phyloP scores from a whole-genome alignment of 2,888 invertebrate species.

The Acanthoscelides obtectus region DNA sequence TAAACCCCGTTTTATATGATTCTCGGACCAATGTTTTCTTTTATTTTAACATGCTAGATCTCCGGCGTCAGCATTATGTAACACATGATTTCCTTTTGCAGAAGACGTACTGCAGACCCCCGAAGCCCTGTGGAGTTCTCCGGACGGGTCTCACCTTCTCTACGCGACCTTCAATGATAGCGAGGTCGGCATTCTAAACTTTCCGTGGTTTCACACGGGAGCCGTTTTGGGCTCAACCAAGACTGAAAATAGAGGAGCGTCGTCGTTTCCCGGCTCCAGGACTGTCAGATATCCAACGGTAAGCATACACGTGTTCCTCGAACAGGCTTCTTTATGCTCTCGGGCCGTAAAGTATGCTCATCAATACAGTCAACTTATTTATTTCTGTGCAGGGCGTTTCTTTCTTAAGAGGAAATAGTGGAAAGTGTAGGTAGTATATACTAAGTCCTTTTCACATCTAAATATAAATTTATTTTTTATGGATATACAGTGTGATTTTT shows the following conservation, averaged over 20 bases:
- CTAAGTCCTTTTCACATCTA: too few species aligned
- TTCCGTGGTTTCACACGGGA: slow-evolving; percentile 76
- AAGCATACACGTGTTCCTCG: too few species aligned
- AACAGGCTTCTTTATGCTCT: too few species aligned
- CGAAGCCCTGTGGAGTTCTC: slow-evolving; percentile 83
- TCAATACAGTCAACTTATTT: too few species aligned
- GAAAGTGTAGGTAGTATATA: too few species aligned
- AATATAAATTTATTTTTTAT: too few species aligned
- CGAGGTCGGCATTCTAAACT: slow-evolving; percentile 68
- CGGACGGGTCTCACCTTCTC: slow-evolving; percentile 76
- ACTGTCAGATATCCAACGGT: slow-evolving; percentile 82
- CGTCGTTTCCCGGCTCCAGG: slow-evolving; percentile 72
- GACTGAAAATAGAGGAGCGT: slow-evolving; percentile 47
- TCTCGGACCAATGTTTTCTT: neutral
- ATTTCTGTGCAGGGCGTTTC: too few species aligned
- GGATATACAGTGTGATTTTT: too few species aligned
- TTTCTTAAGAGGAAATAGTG: too few species aligned
- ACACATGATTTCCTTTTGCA: slow-evolving; percentile 42
- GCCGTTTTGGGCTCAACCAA: slow-evolving; percentile 58
- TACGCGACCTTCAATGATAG: slow-evolving; percentile 85
- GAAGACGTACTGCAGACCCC: slow-evolving; percentile 83
- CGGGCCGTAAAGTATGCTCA: too few species aligned
- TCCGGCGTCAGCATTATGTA: neutral
- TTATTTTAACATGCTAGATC: neutral
- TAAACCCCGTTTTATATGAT: too few species aligned